Evolutionary conservation across 2,113 vertebrate species (phyloP).

Genomic region (Labeo catla): DNA sequence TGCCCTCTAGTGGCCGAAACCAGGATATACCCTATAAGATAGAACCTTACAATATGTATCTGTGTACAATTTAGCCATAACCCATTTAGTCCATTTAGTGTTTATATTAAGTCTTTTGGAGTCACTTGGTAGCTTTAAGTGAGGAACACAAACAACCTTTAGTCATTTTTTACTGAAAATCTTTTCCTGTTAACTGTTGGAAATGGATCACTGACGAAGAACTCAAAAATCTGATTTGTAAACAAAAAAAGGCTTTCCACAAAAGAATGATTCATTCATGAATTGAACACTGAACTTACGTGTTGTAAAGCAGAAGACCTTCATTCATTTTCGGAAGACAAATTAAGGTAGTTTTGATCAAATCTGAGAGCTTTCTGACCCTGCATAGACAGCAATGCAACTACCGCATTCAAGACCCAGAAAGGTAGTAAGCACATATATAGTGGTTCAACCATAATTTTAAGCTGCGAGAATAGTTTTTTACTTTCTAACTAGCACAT

Average conservation of each 20-base stretch:
- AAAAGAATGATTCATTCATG: neutral
- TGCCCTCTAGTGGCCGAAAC: slow-evolving; percentile 69
- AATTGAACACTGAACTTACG: neutral
- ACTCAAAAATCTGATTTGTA: neutral
- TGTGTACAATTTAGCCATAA: neutral
- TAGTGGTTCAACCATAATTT: too few species aligned
- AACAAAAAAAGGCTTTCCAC: neutral
- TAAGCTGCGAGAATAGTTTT: too few species aligned
- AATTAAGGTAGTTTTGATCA: too few species aligned
- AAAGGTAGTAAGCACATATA: too few species aligned
- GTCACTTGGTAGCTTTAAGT: neutral
- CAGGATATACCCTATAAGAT: neutral
- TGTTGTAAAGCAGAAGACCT: too few species aligned
- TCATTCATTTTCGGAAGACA: too few species aligned
- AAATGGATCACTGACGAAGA: neutral
- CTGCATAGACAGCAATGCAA: too few species aligned
- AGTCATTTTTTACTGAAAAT: neutral
- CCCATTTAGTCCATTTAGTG: too few species aligned
- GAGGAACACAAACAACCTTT: neutral
- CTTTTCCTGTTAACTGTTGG: neutral
- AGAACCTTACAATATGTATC: neutral
- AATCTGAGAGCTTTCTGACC: too few species aligned
- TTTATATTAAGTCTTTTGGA: neutral
- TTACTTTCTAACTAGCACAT: too few species aligned
- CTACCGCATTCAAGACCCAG: too few species aligned